These are phyloP conservation scores for Lasioglossum leucozonium DNA, from an alignment of 2,888 invertebrate species.

Conservation along the genomic window DNA sequence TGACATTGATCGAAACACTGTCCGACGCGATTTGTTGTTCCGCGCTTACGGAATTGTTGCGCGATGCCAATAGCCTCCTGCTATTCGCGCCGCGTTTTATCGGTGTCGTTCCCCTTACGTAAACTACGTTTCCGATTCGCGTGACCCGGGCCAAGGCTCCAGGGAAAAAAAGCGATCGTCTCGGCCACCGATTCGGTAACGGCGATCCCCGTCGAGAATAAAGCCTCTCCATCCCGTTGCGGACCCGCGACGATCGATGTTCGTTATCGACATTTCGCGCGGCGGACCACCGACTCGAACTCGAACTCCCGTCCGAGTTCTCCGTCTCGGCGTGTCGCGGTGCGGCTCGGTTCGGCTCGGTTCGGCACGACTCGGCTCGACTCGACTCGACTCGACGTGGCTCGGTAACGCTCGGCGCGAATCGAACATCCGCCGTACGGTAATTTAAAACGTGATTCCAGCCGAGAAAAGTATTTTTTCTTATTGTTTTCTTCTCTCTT, in stretches of 20 bases:
- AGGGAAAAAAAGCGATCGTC: background rate
- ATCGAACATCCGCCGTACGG: background rate
- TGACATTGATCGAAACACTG: background rate
- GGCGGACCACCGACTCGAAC: conserved; percentile 6
- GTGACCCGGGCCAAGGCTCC: background rate
- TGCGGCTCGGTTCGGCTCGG: background rate
- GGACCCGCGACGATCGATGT: background rate
- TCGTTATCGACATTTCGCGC: conserved; percentile 18
- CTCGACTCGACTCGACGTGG: background rate
- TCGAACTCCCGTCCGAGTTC: conserved; percentile 14
- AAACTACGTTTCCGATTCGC: background rate
- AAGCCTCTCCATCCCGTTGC: background rate
- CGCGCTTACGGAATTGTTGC: background rate
- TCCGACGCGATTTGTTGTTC: background rate
- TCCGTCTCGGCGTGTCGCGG: background rate
- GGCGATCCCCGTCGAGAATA: background rate
- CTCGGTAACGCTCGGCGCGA: background rate
- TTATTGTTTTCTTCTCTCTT: background rate
- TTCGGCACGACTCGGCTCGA: background rate
- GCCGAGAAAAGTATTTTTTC: background rate
- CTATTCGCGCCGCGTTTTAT: background rate
- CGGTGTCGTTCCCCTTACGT: background rate
- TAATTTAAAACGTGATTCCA: background rate
- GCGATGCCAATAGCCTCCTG: background rate
- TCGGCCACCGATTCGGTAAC: background rate